A percentile compares a stretch with the other conserved stretches of the same genome.
These are phyloP conservation scores for Copsychus sechellarum DNA, from an alignment of 2,113 vertebrate genomes.

Conservation along the genomic window DNA sequence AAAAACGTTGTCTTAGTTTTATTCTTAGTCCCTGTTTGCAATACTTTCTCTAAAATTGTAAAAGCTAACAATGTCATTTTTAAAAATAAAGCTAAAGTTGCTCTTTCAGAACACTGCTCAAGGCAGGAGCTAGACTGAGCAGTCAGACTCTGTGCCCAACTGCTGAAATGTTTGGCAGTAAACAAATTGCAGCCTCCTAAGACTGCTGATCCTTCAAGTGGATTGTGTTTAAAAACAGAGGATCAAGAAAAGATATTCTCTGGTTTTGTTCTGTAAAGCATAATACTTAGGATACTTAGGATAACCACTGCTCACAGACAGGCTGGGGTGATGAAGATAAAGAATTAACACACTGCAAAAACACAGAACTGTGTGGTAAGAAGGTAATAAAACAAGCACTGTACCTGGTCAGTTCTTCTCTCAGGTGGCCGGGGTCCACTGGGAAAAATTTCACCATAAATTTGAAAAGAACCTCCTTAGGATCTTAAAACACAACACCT, in stretches of 20 bases:
- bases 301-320: background rate
- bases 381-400: slow-evolving; percentile 21
- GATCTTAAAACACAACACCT: slow-evolving; percentile 83
- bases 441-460: slow-evolving; percentile 99
- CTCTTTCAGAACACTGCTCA: background rate
- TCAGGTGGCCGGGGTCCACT: slow-evolving; percentile 92
- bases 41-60: background rate
- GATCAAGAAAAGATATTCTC: background rate
- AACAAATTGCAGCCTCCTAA: background rate
- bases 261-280: background rate
- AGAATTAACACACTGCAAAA: background rate
- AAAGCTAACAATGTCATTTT: background rate
- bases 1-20: background rate
- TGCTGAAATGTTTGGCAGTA: background rate
- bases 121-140: background rate
- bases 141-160: background rate
- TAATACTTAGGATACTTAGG: background rate
- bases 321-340: background rate
- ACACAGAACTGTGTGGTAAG: background rate
- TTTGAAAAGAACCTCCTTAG: slow-evolving; percentile 91
- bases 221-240: background rate
- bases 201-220: background rate
- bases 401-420: slow-evolving; percentile 92
- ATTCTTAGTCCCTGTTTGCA: background rate
- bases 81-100: background rate